A percentile compares a stretch with the other conserved stretches of the same genome.
Conservation (phyloP, 2,797 vertebrate genomes). For the Schizopygopsis malacanthus region DNA sequence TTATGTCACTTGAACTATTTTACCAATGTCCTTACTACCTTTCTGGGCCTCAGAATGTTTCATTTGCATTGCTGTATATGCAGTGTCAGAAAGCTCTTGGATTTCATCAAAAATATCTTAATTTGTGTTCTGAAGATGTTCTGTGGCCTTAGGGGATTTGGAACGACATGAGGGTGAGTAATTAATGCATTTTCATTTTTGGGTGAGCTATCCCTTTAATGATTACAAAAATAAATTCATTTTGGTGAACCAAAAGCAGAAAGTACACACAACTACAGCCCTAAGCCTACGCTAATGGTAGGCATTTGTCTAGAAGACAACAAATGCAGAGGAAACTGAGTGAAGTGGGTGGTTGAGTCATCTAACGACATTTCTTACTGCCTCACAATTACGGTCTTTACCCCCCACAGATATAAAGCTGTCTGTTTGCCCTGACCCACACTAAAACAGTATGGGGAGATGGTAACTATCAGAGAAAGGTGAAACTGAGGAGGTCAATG, state of each 20-base stretch:
- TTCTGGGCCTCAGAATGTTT: no score
- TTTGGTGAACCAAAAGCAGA: not conserved
- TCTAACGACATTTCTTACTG: constrained; percentile 31
- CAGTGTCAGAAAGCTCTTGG: no score
- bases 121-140: no score
- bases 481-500: not conserved
- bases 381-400: constrained; percentile 14
- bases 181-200: not conserved
- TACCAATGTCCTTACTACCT: no score
- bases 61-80: no score
- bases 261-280: not conserved
- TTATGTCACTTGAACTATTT: no score
- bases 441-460: not conserved
- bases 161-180: not conserved
- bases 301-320: constrained; percentile 41
- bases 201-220: not conserved
- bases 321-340: not conserved
- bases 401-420: not conserved
- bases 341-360: constrained; percentile 24
- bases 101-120: no score
- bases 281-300: constrained; percentile 2
- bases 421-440: constrained; percentile 10
- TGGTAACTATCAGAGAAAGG: not conserved
- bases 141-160: not conserved
- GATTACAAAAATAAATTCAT: not conserved